Evolutionary conservation across 2,113 vertebrate species (phyloP).

Genomic region (Oreotrochilus melanogaster): DNA sequence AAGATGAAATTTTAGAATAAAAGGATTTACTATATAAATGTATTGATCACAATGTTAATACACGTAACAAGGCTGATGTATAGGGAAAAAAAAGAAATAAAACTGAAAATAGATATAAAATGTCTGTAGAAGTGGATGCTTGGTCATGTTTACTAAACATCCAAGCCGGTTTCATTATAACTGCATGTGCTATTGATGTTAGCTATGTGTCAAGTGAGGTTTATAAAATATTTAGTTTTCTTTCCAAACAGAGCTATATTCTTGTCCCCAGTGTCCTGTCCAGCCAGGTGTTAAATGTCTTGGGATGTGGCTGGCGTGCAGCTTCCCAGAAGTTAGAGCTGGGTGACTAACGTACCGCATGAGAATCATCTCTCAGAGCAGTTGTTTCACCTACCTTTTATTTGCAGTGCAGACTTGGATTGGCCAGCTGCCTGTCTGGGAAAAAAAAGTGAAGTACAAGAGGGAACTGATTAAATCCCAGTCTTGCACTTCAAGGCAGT

Average conservation of each 20-base stretch:
- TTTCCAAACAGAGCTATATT: neutral
- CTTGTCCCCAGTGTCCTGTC: neutral
- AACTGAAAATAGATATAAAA: neutral
- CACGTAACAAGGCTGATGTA: neutral
- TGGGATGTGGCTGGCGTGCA: neutral
- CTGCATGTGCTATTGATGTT: neutral
- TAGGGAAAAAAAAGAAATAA: neutral
- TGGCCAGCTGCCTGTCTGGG: neutral
- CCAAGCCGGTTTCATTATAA: neutral
- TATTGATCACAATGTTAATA: neutral
- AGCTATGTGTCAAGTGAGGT: neutral
- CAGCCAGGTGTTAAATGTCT: neutral
- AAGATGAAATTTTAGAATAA: neutral
- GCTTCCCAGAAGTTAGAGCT: neutral
- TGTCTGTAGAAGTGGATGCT: fast-evolving
- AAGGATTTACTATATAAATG: neutral
- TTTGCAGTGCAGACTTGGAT: neutral
- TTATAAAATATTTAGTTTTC: neutral
- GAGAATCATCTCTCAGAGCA: neutral
- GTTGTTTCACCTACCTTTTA: neutral
- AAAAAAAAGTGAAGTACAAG: neutral
- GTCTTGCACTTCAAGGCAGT: neutral
- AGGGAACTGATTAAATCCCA: neutral
- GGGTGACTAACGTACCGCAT: neutral
- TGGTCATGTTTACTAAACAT: neutral